Evolutionary conservation across 1,140 invertebrate genomes (phyloP), one percentile per base, ranked within the genome.

Genomic region (Zaprionus davidi): DNA sequence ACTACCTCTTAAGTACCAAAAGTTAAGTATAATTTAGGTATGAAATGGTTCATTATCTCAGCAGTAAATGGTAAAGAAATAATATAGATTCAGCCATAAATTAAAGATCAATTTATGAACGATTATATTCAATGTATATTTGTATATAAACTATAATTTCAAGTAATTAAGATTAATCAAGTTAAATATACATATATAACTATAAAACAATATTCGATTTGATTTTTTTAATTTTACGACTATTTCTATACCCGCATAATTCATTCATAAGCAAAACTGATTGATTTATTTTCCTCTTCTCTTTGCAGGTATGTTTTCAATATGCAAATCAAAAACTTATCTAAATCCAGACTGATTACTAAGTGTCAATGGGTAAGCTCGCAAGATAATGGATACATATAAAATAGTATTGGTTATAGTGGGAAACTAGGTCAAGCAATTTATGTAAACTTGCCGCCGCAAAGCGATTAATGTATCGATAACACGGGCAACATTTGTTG

Each of bases 361-460:
- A 34, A 57, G 51, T 67, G 74, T 63, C 70, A 74, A 13, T 38
- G 66, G 78, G 82, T 86, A 80, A 87, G 84, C 81, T 53, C 49
- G 12, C 20, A 9, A 58, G 49, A 41, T 13, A 9, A 62, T 62
- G 26, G n/a, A 44, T 38, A 38, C 13, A 53, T 60, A 26, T 2
- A 28, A 26, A 1, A 28, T 24, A 9, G 60, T 63, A 55, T 44
- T 28, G 26, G 34, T 28, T 41, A 34, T 57, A 56, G 11, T 5
- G 9, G 46, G 7, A 34, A 68, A 68, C 38, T 68, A 17, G 66
- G 66, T 68, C 66, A 68, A 59, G 46, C 38, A 41, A 64, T 17
- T 36, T 64, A 22, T 64, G 17, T 64, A 64, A 63, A 63, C 46
- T 65, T 13, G 34, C 51, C 36, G 36, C 26, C 26, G 36, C 13